Conservation (phyloP, 2,797 vertebrate genomes). For the Balearica regulorum region DNA sequence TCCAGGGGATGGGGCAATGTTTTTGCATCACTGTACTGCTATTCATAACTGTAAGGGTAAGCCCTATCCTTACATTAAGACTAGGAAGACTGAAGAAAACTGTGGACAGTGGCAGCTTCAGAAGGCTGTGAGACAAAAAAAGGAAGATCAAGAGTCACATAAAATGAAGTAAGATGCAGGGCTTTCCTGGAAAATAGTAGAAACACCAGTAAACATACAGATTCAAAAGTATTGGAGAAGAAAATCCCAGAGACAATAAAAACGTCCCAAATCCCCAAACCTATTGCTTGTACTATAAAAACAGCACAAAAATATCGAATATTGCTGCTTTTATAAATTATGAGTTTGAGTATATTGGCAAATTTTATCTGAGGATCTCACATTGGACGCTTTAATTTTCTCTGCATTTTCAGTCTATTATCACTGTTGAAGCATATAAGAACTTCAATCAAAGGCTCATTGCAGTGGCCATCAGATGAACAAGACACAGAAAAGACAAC, state of each 20-base stretch:
- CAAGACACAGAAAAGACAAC: not conserved
- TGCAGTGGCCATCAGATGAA: not conserved
- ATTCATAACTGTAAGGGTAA: not conserved
- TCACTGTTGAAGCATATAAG: not conserved
- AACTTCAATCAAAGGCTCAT: not conserved
- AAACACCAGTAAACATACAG: not conserved
- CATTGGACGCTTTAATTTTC: not conserved
- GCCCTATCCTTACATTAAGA: not conserved
- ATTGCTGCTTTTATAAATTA: not conserved
- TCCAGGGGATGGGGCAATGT: not conserved
- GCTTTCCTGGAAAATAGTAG: not conserved
- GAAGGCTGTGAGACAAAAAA: not conserved
- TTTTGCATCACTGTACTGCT: not conserved
- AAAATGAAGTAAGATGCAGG: not conserved
- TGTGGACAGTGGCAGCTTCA: accelerated
- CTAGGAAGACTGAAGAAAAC: not conserved
- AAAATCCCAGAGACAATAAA: not conserved
- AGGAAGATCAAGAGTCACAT: not conserved
- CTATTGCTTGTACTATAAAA: not conserved
- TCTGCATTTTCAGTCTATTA: not conserved
- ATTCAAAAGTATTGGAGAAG: not conserved
- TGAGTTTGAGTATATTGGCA: not conserved
- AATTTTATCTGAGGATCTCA: not conserved
- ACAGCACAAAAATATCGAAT: not conserved
- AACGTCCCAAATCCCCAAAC: not conserved